A percentile compares a stretch with the other conserved stretches of the same genome.
Conservation (phyloP, 2,113 vertebrate genomes). For the Montifringilla adamsi region DNA sequence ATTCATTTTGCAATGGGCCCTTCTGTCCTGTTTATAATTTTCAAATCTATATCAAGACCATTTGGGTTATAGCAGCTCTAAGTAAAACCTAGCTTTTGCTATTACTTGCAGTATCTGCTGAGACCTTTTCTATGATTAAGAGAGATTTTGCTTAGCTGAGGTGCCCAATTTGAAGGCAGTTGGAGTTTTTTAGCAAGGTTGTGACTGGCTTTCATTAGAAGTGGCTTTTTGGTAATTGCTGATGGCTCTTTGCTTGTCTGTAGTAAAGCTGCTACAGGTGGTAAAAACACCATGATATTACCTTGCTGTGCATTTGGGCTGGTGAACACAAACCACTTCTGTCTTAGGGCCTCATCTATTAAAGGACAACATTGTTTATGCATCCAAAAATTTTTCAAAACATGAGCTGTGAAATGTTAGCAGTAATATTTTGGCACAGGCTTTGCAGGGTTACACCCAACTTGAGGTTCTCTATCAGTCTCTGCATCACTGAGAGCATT, state of each 20-base stretch:
- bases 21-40: background rate
- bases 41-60: background rate
- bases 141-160: background rate
- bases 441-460: conserved; percentile 25
- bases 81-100: background rate
- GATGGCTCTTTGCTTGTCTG: background rate
- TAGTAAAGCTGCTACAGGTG: background rate
- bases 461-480: background rate
- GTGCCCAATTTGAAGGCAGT: background rate
- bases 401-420: background rate
- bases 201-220: background rate
- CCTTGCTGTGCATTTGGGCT: background rate
- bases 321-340: background rate
- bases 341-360: background rate
- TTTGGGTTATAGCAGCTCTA: background rate
- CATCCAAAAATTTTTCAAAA: background rate
- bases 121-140: background rate
- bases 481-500: background rate
- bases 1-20: background rate
- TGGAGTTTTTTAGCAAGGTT: background rate
- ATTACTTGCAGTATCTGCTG: background rate
- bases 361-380: conserved; percentile 18
- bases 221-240: background rate
- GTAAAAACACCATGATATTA: background rate
- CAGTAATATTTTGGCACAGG: background rate